A percentile compares a stretch with the other conserved stretches of the same genome.
Conservation (phyloP, 2,797 vertebrate species). For the Eulemur coronatus region DNA sequence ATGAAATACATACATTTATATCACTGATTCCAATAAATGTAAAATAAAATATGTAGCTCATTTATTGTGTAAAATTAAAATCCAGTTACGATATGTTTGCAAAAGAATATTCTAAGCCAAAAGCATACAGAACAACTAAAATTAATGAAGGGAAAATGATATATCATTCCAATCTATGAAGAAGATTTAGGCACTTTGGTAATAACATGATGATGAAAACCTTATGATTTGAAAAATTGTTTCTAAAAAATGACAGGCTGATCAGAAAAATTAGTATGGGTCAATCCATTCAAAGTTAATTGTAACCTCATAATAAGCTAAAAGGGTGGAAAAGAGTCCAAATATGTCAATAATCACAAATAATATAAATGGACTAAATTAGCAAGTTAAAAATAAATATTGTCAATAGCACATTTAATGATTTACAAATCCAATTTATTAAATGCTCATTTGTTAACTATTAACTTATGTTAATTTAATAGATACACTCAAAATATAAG, state of each 20-base stretch:
- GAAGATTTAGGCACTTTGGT: neutral
- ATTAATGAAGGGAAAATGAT: neutral
- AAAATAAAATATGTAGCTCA: neutral
- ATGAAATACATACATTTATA: neutral
- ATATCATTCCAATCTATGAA: neutral
- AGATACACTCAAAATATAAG: neutral
- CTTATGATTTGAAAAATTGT: neutral
- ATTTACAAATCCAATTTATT: neutral
- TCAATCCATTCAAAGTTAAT: neutral
- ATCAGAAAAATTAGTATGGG: neutral
- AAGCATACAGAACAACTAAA: neutral
- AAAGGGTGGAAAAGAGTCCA: neutral
- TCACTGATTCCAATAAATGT: neutral
- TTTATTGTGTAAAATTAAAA: neutral
- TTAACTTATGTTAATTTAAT: neutral
- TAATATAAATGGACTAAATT: neutral
- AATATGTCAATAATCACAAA: neutral
- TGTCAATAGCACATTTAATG: neutral
- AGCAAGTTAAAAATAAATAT: neutral
- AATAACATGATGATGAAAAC: neutral
- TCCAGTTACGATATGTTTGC: neutral
- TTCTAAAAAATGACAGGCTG: neutral
- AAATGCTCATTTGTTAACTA: neutral
- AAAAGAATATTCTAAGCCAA: neutral
- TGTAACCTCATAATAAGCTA: neutral